A percentile compares a stretch with the other conserved stretches of the same genome.
Evolutionary conservation across 2,113 vertebrate species (phyloP).

Genomic region (Cyphomyrus plagiostoma): DNA sequence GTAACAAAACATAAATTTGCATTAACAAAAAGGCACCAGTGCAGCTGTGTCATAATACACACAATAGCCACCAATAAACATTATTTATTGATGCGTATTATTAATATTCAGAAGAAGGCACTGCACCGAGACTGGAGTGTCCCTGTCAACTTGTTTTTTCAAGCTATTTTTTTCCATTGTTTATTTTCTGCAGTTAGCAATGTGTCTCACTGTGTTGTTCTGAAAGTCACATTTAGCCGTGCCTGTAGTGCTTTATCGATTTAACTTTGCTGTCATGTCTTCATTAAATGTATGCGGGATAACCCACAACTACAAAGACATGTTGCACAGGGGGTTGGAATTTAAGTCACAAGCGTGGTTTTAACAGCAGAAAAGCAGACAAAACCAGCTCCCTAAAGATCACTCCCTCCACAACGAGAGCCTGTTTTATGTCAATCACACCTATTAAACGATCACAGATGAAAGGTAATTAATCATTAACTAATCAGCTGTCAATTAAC

Average conservation of each 20-base stretch:
- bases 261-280: neutral
- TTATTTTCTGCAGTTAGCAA: neutral
- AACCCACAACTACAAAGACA: neutral
- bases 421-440: neutral
- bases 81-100: neutral
- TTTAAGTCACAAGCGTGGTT: neutral
- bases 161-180: neutral
- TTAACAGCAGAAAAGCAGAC: neutral
- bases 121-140: neutral
- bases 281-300: neutral
- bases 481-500: neutral
- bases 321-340: neutral
- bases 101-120: neutral
- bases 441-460: neutral
- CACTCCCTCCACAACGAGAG: neutral
- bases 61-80: neutral
- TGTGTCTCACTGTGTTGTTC: neutral
- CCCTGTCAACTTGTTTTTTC: neutral
- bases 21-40: neutral
- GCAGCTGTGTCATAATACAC: neutral
- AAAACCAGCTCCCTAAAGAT: neutral
- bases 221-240: neutral
- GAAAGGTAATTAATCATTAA: neutral
- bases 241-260: neutral
- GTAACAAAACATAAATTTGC: constrained; percentile 3